These are phyloP conservation scores for Lithobates pipiens DNA, from an alignment of 2,797 vertebrate genomes.

Conservation along the genomic window DNA sequence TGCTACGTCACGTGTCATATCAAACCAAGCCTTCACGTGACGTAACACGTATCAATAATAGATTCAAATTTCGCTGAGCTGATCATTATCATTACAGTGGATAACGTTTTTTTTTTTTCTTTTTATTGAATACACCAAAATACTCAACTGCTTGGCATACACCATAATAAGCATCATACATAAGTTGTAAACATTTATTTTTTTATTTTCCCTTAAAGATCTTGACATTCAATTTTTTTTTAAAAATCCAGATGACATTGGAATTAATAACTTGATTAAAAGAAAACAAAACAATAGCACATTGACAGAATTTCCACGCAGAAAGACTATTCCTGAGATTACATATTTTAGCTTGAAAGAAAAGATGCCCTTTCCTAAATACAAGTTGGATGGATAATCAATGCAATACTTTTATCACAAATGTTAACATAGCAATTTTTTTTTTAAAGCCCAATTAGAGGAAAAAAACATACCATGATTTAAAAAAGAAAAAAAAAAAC, in stretches of 20 bases:
- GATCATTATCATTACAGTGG: neutral
- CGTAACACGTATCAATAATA: too few species aligned
- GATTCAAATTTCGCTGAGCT: too few species aligned
- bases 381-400: slow-evolving; percentile 81
- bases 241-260: slow-evolving; percentile 30
- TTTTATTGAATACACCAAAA: neutral
- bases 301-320: slow-evolving; percentile 56
- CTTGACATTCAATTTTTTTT: slow-evolving; percentile 22
- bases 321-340: slow-evolving; percentile 80
- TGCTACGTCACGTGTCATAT: too few species aligned
- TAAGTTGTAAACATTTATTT: neutral
- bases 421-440: slow-evolving; percentile 20
- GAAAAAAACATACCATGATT: too few species aligned
- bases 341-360: slow-evolving; percentile 73
- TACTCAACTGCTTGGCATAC: too few species aligned
- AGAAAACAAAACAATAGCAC: slow-evolving; percentile 3
- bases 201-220: slow-evolving; percentile 43
- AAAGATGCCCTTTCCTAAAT: slow-evolving; percentile 65
- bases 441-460: neutral
- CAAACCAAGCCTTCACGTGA: too few species aligned
- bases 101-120: neutral
- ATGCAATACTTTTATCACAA: slow-evolving; percentile 58
- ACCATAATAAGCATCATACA: neutral
- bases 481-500: too few species aligned
- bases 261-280: neutral